Base-by-base conservation (phyloP, 2,797 vertebrate genomes). In the Hydrolagus colliei region DNA sequence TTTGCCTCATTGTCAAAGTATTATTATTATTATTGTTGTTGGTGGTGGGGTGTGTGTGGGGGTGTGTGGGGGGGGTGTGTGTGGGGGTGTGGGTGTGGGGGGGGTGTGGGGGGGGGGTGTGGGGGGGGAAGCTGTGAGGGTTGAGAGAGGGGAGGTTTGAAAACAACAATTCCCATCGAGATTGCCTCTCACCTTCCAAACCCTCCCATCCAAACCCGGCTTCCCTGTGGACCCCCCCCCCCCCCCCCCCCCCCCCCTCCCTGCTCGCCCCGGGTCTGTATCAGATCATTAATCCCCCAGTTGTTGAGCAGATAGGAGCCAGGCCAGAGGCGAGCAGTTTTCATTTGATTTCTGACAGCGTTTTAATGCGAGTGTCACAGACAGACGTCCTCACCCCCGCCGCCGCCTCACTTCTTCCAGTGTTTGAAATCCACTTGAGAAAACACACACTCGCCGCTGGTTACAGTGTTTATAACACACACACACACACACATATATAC, bases 141-240 rank as follows among this genome's bases (percentile, higher is more conserved):
- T n/a, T n/a, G n/a, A n/a, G n/a, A n/a, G n/a, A n/a, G n/a, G n/a
- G n/a, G n/a, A n/a, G n/a, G n/a, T n/a, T n/a, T n/a, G n/a, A n/a
- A n/a, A n/a, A n/a, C n/a, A n/a, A n/a, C n/a, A n/a, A n/a, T n/a
- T n/a, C n/a, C n/a, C n/a, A n/a, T n/a, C n/a, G n/a, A n/a, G n/a
- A n/a, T n/a, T n/a, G n/a, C n/a, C n/a, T n/a, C n/a, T n/a, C 89
- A 90, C 87, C 80, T 87, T 87, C 41, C 74, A 90, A 85, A 85
- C 72, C 72, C 65, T 72, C 67, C 85, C 22, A n/a, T n/a, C 89
- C 88, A 71, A 84, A 16, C 32, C 8, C 63, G 22, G 20, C 79
- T 82, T 68, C 68, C 27, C 35, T 20, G 10, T 41, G 27, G 79
- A 52, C 41, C 12, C n/a, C n/a, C n/a, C 72, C 72, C 65, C 41